phyloP scores from a whole-genome alignment of 2,797 vertebrate genomes.

The Argya squamiceps region DNA sequence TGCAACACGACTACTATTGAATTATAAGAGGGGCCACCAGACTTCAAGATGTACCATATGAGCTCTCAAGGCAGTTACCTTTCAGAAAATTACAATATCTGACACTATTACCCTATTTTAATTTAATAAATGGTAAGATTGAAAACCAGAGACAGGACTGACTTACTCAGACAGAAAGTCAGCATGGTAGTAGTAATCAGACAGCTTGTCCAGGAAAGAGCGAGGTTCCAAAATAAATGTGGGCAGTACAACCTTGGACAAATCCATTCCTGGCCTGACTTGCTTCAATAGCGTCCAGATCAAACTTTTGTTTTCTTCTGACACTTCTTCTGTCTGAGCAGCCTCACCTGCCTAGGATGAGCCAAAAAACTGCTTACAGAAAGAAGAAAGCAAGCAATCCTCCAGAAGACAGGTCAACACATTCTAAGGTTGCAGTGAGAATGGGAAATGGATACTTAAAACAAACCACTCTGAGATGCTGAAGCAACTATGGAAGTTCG shows the following conservation, averaged over 20 bases:
- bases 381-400: neutral
- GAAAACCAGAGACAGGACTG: neutral
- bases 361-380: conserved; percentile 14
- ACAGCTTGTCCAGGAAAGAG: conserved; percentile 97
- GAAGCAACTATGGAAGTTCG: neutral
- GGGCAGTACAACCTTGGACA: conserved; percentile 96
- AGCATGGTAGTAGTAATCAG: conserved; percentile 98
- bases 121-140: neutral
- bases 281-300: conserved; percentile 98
- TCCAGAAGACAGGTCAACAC: neutral
- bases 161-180: conserved; percentile 97
- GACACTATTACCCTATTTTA: neutral
- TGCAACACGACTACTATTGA: neutral
- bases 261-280: conserved; percentile 96
- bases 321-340: conserved; percentile 96
- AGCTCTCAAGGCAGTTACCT: neutral
- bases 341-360: conserved; percentile 90
- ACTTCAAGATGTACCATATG: neutral
- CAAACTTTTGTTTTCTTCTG: conserved; percentile 97
- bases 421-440: neutral
- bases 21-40: neutral
- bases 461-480: neutral
- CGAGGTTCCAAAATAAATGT: conserved; percentile 97
- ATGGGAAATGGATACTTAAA: neutral
- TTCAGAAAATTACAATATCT: neutral